Evolutionary conservation across 2,113 vertebrate species (phyloP).

Genomic region (Scomber japonicus): DNA sequence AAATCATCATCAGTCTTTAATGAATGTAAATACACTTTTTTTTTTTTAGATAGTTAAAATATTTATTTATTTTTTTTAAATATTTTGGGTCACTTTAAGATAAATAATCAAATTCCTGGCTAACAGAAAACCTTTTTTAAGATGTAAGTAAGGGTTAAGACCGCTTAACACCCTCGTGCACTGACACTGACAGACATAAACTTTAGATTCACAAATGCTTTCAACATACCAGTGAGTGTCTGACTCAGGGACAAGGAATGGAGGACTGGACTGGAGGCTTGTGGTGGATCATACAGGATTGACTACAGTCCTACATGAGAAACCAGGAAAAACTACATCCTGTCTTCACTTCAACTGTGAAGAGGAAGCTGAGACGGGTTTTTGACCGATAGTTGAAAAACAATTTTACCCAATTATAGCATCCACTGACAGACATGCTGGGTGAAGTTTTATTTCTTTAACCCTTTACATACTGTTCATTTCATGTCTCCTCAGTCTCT

Average conservation of each 20-base stretch:
- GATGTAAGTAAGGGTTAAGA: no score
- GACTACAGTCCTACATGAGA: slow-evolving; percentile 22
- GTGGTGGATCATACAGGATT: slow-evolving; percentile 41
- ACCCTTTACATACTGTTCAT: not conserved
- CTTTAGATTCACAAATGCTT: not conserved
- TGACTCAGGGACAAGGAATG: slow-evolving; percentile 47
- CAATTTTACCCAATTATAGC: slow-evolving; percentile 1
- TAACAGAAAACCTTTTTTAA: no score
- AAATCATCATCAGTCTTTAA: no score
- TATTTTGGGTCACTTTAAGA: no score
- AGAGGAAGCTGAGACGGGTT: not conserved
- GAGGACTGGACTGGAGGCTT: slow-evolving; percentile 30
- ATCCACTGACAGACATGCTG: slow-evolving; percentile 19
- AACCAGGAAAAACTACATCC: slow-evolving; percentile 39
- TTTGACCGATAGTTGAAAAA: not conserved
- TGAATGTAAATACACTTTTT: no score
- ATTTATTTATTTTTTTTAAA: no score
- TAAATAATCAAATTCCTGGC: no score
- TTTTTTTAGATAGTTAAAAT: no score
- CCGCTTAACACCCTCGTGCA: not conserved
- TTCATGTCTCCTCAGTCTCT: no score
- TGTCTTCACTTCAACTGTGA: slow-evolving; percentile 28
- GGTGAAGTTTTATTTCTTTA: slow-evolving; percentile 18
- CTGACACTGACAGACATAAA: not conserved
- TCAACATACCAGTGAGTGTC: slow-evolving; percentile 6